Evolutionary conservation across 2,888 invertebrate genomes (phyloP).

Genomic region (Tachystola acroxantha): DNA sequence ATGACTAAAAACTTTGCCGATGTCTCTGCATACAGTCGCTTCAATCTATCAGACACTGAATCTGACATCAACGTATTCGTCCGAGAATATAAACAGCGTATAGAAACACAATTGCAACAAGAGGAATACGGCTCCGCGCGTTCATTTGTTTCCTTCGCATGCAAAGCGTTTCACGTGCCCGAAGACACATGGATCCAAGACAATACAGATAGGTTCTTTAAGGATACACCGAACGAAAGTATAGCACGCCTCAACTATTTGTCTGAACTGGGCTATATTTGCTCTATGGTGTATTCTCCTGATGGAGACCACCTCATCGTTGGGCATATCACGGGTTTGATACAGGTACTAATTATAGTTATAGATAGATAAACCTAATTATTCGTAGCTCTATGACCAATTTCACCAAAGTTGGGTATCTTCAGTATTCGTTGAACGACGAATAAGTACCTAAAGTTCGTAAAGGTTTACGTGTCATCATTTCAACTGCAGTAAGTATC

Average conservation of each 20-base stretch:
- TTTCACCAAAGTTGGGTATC: too few relatives aligned
- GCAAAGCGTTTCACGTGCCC: constrained; percentile 25
- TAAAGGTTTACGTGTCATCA: too few relatives aligned
- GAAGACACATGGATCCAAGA: constrained; percentile 44
- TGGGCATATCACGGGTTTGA: constrained; percentile 72
- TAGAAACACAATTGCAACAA: constrained; percentile 30
- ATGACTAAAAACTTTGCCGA: constrained; percentile 13
- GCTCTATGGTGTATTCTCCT: constrained; percentile 52
- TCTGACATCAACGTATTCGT: constrained; percentile 52
- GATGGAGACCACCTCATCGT: constrained; percentile 59
- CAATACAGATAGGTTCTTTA: constrained; percentile 45
- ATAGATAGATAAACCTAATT: too few relatives aligned
- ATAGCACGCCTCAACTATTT: constrained; percentile 36
- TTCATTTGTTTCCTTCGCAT: constrained; percentile 46
- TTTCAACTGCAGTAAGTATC: too few relatives aligned
- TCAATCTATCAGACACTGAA: constrained; percentile 34
- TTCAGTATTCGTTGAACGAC: too few relatives aligned
- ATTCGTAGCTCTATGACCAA: too few relatives aligned
- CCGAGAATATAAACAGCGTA: constrained; percentile 41
- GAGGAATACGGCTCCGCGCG: constrained; percentile 27
- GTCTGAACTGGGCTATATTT: constrained; percentile 46
- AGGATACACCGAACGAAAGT: constrained; percentile 41
- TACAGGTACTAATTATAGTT: constrained; percentile 55
- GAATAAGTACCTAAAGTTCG: too few relatives aligned
- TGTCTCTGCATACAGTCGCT: constrained; percentile 37